A percentile compares a stretch with the other conserved stretches of the same genome.
phyloP scores from a whole-genome alignment of 2,797 vertebrate genomes.

The Alectoris magna region DNA sequence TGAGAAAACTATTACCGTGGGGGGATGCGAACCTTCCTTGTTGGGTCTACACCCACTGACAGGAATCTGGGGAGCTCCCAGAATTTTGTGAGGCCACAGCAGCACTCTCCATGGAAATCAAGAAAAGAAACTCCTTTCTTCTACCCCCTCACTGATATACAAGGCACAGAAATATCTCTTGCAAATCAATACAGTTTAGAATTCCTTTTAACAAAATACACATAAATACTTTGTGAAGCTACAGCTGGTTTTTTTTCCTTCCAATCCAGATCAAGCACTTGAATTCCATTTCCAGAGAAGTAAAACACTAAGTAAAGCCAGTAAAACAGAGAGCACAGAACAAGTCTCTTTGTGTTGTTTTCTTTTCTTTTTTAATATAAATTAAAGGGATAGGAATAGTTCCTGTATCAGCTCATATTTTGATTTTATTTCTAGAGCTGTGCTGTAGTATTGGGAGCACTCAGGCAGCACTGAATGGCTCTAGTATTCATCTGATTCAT shows the following conservation, averaged over 20 bases:
- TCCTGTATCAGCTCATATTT: slow-evolving; percentile 24
- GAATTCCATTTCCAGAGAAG: neutral
- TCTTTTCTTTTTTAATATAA: neutral
- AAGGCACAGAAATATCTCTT: neutral
- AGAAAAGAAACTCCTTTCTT: neutral
- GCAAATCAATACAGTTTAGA: neutral
- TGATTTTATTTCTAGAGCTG: slow-evolving; percentile 17
- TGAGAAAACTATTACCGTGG: neutral
- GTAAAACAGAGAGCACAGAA: neutral
- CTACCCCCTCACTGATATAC: neutral
- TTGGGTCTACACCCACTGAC: neutral
- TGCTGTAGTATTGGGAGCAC: neutral
- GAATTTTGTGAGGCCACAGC: neutral
- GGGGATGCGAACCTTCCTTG: neutral
- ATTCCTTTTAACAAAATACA: neutral
- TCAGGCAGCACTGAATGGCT: neutral
- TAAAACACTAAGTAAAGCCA: neutral
- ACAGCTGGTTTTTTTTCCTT: neutral
- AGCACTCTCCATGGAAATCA: neutral
- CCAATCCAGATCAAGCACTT: neutral
- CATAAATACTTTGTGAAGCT: neutral
- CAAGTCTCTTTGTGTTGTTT: rapidly evolving
- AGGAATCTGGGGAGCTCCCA: neutral
- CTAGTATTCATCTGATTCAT: neutral
- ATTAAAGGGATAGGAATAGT: neutral